Percentiles rank a stretch among this genome's conserved stretches.
phyloP scores from a whole-genome alignment of 2,113 vertebrate species.

The Phalacrocorax carbo region DNA sequence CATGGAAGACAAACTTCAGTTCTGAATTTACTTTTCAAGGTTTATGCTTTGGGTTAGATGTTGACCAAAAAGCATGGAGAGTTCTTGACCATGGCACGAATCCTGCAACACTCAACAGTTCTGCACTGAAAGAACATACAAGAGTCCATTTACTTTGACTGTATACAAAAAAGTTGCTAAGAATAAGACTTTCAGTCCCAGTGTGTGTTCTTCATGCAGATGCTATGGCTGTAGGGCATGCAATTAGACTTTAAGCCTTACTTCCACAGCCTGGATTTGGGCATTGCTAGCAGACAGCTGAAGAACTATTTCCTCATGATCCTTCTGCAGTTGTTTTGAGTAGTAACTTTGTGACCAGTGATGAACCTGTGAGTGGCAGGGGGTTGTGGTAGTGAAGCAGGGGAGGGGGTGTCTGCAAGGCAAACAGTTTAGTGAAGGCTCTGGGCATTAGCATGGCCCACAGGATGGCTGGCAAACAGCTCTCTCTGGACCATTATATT shows the following conservation, averaged over 20 bases:
- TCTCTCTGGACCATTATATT: neutral
- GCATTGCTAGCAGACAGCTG: neutral
- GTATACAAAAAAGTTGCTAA: neutral
- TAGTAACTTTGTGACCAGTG: neutral
- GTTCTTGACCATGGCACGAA: neutral
- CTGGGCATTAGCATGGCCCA: neutral
- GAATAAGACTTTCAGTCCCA: neutral
- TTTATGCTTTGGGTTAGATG: neutral
- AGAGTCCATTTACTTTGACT: neutral
- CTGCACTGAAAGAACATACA: neutral
- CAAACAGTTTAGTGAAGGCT: neutral
- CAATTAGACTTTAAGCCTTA: neutral
- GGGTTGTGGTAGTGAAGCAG: neutral
- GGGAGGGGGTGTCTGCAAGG: neutral
- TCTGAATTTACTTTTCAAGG: neutral
- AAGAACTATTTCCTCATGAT: neutral
- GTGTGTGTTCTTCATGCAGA: neutral
- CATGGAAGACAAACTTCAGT: neutral
- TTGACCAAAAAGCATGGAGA: neutral
- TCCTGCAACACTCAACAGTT: neutral
- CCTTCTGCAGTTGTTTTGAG: neutral
- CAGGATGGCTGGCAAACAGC: neutral
- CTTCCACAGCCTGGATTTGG: neutral
- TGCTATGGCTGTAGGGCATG: neutral
- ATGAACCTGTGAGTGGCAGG: neutral